Conservation (phyloP, 2,113 vertebrate species). For the Pachyramphus minor region DNA sequence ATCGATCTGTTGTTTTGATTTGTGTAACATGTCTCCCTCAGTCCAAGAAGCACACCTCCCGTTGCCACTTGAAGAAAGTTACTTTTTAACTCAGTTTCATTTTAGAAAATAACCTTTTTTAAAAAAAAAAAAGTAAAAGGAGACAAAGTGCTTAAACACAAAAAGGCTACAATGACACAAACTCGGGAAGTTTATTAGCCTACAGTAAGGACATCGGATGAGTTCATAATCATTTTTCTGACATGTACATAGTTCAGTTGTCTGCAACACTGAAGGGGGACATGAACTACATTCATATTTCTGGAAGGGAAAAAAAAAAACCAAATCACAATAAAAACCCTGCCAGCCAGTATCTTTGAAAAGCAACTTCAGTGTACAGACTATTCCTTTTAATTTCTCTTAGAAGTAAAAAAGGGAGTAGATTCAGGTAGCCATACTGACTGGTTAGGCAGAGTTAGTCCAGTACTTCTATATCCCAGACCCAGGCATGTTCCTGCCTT, state of each 20-base stretch:
- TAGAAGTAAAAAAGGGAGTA: neutral
- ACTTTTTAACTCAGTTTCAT: slow-evolving; percentile 3
- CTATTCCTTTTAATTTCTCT: neutral
- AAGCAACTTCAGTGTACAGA: neutral
- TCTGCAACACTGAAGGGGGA: neutral
- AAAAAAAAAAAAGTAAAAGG: too few relatives aligned
- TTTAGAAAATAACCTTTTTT: neutral
- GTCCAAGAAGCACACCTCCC: neutral
- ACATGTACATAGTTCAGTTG: neutral
- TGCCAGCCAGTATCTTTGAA: neutral
- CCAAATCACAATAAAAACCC: neutral
- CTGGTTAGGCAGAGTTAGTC: neutral
- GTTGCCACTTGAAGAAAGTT: neutral
- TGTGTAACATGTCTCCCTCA: neutral
- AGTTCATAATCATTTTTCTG: neutral
- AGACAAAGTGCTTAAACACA: neutral
- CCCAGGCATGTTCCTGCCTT: neutral
- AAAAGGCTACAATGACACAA: neutral
- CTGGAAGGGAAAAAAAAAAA: neutral
- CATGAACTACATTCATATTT: neutral
- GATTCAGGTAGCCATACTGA: neutral
- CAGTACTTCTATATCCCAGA: neutral
- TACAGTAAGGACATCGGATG: neutral
- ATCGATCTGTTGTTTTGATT: slow-evolving; percentile 36
- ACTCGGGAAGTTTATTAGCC: neutral